These are phyloP conservation scores for Anguilla marmorata DNA, from an alignment of 2,797 vertebrate genomes.

Conservation along the genomic window DNA sequence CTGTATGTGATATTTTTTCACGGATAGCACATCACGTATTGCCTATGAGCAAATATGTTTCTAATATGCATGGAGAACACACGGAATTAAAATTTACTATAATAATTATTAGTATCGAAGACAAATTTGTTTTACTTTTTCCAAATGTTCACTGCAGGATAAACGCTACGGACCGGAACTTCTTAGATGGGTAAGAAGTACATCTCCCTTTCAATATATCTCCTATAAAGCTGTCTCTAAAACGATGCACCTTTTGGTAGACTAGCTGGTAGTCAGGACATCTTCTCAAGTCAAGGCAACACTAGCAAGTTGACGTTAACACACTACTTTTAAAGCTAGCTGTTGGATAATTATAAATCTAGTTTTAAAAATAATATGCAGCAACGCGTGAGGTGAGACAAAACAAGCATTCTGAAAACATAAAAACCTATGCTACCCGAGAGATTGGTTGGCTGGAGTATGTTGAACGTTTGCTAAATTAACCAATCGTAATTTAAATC, in stretches of 20 bases:
- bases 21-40: not conserved
- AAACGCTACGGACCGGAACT: not conserved
- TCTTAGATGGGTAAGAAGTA: not conserved
- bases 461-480: too few relatives aligned
- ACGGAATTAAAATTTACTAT: not conserved
- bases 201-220: not conserved
- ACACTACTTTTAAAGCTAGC: not conserved
- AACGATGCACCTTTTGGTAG: not conserved
- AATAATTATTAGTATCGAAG: too few relatives aligned
- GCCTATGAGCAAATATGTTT: not conserved
- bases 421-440: not conserved
- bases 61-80: not conserved
- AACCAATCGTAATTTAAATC: too few relatives aligned
- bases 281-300: not conserved
- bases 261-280: not conserved
- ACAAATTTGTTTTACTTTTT: not conserved
- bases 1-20: not conserved
- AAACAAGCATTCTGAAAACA: not conserved
- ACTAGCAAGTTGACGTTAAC: not conserved
- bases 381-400: not conserved
- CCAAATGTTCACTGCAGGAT: not conserved
- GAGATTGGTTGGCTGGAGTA: too few relatives aligned
- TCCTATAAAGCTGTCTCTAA: not conserved
- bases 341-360: not conserved
- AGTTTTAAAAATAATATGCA: not conserved